Percentiles rank a stretch among this genome's conserved stretches.
phyloP scores from a whole-genome alignment of 2,113 vertebrate genomes.

The Indicator maculatus region DNA sequence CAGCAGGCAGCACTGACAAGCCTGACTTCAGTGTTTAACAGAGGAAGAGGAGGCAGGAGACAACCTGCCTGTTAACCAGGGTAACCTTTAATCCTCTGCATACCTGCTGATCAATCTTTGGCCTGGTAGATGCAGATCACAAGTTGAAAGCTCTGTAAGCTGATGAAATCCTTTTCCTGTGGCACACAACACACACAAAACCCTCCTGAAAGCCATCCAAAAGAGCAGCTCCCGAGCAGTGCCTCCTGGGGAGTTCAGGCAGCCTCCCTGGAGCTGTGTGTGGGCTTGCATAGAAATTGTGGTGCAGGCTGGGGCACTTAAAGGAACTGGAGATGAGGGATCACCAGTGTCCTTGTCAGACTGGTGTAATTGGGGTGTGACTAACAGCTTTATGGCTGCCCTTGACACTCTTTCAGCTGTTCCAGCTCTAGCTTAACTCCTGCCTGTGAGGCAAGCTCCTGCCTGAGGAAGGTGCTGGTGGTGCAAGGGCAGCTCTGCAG shows the following conservation, averaged over 20 bases:
- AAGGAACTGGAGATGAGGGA: neutral
- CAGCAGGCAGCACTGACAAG: neutral
- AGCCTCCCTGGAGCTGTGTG: neutral
- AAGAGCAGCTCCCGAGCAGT: neutral
- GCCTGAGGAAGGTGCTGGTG: neutral
- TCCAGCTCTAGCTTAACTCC: neutral
- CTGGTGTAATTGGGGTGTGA: conserved; percentile 29
- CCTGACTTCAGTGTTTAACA: accelerated
- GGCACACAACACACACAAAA: neutral
- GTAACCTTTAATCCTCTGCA: conserved; percentile 31
- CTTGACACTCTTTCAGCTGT: conserved; percentile 18
- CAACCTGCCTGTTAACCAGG: neutral
- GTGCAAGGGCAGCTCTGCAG: neutral
- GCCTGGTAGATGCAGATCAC: conserved; percentile 17
- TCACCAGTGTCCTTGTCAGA: conserved; percentile 14
- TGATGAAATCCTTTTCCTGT: conserved; percentile 24
- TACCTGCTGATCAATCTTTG: conserved; percentile 24
- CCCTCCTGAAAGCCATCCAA: conserved; percentile 29
- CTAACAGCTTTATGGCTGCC: conserved; percentile 22
- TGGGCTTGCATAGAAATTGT: conserved; percentile 4
- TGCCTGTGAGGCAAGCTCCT: neutral
- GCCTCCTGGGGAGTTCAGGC: neutral
- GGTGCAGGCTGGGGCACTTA: neutral
- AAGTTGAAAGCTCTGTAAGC: conserved; percentile 20
- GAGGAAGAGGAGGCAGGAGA: neutral